Base-by-base conservation (phyloP, 1,140 invertebrate species). In the Heliconius hermathena region DNA sequence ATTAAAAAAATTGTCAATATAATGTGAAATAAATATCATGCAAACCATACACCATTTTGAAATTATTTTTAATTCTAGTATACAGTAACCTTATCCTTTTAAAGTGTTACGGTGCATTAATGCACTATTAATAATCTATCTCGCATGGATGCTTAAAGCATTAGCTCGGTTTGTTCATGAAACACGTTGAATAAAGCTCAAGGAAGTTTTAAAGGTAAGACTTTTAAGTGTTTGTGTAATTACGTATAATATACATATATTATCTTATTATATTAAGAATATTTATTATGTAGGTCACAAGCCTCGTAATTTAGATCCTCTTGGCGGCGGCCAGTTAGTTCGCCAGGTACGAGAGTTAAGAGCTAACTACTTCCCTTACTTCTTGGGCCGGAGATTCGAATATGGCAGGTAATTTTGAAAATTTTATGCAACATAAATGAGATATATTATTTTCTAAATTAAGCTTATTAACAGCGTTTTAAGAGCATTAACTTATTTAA, bases 331-430 rank as follows among this genome's bases (percentile, higher is more conserved):
- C 20, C 89, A 88, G 73, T 79, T 91, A 74, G 85, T 90, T 9
- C 87, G 92, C 6, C 83, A 91, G 71, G 88, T 88, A 0, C 87
- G 92, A 1, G 90, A 94, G 38, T 80, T 86, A 3, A 84, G 84
- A 22, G 57, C 57, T 3, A 60, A 60, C 22, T 90, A 85, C 71
- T 78, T 90, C 13, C 85, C 89, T 18, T 91, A 87, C 76, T 83
- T 85, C 38, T 79, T 86, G 77, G 85, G 81, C n/a, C 86, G 91
- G 80, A 84, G 85, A 71, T 91, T 84, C 74, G 89, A 91, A 41
- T 88, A 85, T 73, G 74, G 74, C 54, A 90, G 87, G 91, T 92
- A 82, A 73, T 66, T 54, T 54, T 54, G 8, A 54, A 54, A 8
- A n/a, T 16, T 46, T 46, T 46, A 46, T 46, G 41, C 41, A 46